Evolutionary conservation across 2,797 vertebrate genomes (phyloP), one percentile per base, ranked within the genome.

Genomic region (Sphenodon punctatus): DNA sequence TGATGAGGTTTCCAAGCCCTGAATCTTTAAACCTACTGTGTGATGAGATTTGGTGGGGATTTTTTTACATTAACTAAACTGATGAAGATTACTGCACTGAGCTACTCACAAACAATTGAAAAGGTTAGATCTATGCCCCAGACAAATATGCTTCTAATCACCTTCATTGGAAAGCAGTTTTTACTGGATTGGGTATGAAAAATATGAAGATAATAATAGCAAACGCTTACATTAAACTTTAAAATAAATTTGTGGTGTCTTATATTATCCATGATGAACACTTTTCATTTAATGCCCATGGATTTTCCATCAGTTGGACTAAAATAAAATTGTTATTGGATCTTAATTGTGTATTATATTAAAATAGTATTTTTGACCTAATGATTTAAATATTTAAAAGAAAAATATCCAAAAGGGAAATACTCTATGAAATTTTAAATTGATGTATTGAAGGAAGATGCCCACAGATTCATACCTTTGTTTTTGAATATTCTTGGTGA

Each of bases 11-110:
- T 75, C 75, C 80, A 49, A 88, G n/a, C 80, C 75, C 43, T 34
- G 49, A 82, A 34, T 82, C 78, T 71, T 78, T 92, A 90, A 90
- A 86, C 64, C 77, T 76, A 84, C 89, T 88, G 85, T 61, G 41
- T 23, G 61, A 67, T 76, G 69, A 72, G 80, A 82, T 90, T 49
- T 87, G 82, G 41, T 78, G 53, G 20, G n/a, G 64, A 49, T n/a
- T n/a, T 74, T 89, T 72, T 82, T 59, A 84, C 79, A 1, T 71
- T 89, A 60, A 69, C 67, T 84, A 78, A 82, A 87, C 39, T 87
- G 75, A 58, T 82, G 75, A 49, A 75, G 71, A 75, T 87, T 84
- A 82, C 16, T 27, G 12, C 58, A 61, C 2, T 0, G 1, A 86
- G 43, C 69, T 76, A n/a, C 27, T 13, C 69, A 41, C 64, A 64